Conservation (phyloP, 2,797 vertebrate genomes). For the Setipinna tenuifilis region DNA sequence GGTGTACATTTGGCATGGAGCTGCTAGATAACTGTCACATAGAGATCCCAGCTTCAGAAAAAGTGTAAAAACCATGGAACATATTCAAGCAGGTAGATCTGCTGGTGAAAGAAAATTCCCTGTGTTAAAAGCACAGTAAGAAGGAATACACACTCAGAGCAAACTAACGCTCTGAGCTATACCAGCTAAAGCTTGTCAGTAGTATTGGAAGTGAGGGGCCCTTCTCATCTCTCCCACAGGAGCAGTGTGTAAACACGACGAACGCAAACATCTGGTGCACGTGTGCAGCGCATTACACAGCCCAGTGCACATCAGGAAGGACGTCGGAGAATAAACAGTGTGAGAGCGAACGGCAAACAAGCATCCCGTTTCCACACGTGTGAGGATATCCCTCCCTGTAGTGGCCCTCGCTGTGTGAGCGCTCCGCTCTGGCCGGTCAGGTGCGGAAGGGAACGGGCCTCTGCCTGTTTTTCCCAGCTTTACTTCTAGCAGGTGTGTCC, state of each 20-base stretch:
- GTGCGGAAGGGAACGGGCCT: slow-evolving; percentile 10
- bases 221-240: not conserved
- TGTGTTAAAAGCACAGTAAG: no score
- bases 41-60: no score
- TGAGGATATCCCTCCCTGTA: slow-evolving; percentile 48
- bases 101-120: no score
- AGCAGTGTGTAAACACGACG: slow-evolving; percentile 3
- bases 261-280: slow-evolving; percentile 41
- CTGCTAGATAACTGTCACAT: not conserved
- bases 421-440: slow-evolving; percentile 26
- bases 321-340: slow-evolving; percentile 36
- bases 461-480: slow-evolving; percentile 34
- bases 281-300: slow-evolving; percentile 42
- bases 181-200: not conserved
- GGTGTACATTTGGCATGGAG: not conserved
- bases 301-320: slow-evolving; percentile 38
- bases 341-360: slow-evolving; percentile 44
- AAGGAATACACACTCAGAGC: not conserved
- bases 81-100: no score
- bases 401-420: not conserved
- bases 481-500: slow-evolving; percentile 13
- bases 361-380: slow-evolving; percentile 38
- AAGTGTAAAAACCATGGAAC: no score
- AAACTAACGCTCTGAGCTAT: slow-evolving; percentile 30
- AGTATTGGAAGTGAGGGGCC: not conserved